Evolutionary conservation across 2,113 vertebrate species (phyloP).

Genomic region (Pyrgilauda ruficollis): DNA sequence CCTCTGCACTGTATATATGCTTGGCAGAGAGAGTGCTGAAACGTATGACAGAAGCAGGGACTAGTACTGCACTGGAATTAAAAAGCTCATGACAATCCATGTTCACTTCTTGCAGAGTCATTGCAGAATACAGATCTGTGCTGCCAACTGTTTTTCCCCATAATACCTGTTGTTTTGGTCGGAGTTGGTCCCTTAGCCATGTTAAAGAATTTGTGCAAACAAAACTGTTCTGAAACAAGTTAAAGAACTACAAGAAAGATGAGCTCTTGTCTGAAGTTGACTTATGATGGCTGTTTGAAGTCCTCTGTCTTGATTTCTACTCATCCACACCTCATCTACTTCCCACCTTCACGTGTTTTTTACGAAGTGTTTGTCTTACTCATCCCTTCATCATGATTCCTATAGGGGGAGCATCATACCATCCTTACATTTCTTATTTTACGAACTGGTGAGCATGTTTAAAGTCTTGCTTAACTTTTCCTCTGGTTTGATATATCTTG

Average conservation of each 20-base stretch:
- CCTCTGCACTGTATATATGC: neutral
- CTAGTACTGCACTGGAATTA: neutral
- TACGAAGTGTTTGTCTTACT: neutral
- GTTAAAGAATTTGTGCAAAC: neutral
- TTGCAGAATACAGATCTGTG: neutral
- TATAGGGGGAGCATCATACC: neutral
- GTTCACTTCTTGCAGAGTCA: neutral
- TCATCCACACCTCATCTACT: rapidly evolving
- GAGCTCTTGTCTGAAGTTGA: neutral
- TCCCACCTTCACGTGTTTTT: neutral
- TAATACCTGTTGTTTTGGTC: neutral
- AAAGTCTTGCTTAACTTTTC: neutral
- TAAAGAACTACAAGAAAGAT: neutral
- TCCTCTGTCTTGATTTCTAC: neutral
- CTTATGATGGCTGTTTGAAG: neutral
- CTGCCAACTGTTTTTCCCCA: neutral
- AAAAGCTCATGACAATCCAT: neutral
- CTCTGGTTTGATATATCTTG: neutral
- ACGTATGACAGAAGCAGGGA: neutral
- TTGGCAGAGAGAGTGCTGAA: neutral
- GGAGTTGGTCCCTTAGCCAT: neutral
- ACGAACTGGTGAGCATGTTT: neutral
- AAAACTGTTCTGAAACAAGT: neutral
- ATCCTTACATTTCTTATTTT: neutral
- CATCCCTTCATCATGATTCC: neutral